Evolutionary conservation across 2,113 vertebrate species (phyloP).

Genomic region (Oryzias javanicus): DNA sequence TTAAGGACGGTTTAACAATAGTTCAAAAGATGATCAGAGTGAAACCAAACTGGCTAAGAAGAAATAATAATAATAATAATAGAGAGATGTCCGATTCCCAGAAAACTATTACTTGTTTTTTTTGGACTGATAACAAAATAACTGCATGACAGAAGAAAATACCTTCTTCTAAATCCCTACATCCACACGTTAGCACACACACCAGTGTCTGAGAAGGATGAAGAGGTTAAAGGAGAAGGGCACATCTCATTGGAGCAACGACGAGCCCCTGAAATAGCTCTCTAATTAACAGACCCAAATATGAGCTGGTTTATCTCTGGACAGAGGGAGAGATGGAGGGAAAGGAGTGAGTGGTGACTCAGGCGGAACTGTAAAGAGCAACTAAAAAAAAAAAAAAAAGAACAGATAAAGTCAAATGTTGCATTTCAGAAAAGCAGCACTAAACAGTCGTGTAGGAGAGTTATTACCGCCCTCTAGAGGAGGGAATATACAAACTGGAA

Average conservation of each 20-base stretch:
- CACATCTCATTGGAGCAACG: conserved; percentile 51
- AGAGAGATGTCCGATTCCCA: too few species aligned
- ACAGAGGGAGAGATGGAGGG: conserved; percentile 27
- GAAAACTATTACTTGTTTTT: too few species aligned
- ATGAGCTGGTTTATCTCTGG: conserved; percentile 66
- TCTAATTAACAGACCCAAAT: conserved; percentile 76
- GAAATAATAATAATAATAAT: too few species aligned
- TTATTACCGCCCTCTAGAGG: conserved; percentile 1
- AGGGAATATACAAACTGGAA: conserved; percentile 8
- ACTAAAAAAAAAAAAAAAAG: conserved; percentile 2
- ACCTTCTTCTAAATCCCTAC: background rate
- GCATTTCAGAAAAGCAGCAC: background rate
- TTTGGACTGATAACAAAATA: too few species aligned
- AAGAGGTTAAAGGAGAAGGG: conserved; percentile 51
- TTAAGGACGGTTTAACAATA: too few species aligned
- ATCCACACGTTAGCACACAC: background rate
- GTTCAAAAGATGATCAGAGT: too few species aligned
- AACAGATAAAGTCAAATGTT: conserved; percentile 8
- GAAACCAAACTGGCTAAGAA: too few species aligned
- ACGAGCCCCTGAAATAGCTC: conserved; percentile 67
- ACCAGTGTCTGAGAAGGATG: conserved; percentile 11
- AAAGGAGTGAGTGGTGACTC: conserved; percentile 10
- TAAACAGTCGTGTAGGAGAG: background rate
- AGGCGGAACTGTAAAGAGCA: conserved; percentile 2
- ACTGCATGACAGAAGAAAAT: too few species aligned